A percentile compares a stretch with the other conserved stretches of the same genome.
phyloP scores from a whole-genome alignment of 2,888 invertebrate genomes.

The Diloba caeruleocephala region DNA sequence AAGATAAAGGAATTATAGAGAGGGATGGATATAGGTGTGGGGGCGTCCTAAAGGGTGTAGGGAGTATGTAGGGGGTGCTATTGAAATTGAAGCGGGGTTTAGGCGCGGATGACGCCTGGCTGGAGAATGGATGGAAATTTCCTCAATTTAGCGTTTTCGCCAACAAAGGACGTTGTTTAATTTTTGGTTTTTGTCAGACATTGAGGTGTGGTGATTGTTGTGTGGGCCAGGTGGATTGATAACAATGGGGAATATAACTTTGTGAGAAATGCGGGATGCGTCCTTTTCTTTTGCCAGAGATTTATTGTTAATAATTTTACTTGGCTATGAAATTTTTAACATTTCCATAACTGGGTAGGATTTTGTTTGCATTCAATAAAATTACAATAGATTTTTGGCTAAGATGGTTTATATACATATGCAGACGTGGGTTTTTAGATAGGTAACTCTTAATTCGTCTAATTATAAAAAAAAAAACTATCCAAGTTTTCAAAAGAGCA shows the following conservation, averaged over 20 bases:
- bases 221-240: conserved; percentile 56
- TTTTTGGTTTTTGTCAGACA: conserved; percentile 86
- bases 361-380: too few species aligned
- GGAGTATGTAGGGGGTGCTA: conserved; percentile 87
- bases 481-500: too few species aligned
- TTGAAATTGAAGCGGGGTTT: conserved; percentile 89
- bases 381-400: too few species aligned
- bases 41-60: conserved; percentile 89
- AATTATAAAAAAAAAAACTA: too few species aligned
- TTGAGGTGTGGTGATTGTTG: conserved; percentile 75
- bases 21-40: conserved; percentile 71
- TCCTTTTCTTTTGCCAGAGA: conserved; percentile 5
- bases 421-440: too few species aligned
- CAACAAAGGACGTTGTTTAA: conserved; percentile 88
- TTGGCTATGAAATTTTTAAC: too few species aligned
- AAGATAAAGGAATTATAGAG: conserved; percentile 56
- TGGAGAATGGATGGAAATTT: conserved; percentile 89
- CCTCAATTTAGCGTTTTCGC: conserved; percentile 89
- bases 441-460: too few species aligned
- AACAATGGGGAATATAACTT: conserved; percentile 45
- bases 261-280: conserved; percentile 16
- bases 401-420: too few species aligned
- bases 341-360: too few species aligned
- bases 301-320: conserved; percentile 8
- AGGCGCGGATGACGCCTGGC: conserved; percentile 89